A percentile compares a stretch with the other conserved stretches of the same genome.
Evolutionary conservation across 1,140 invertebrate genomes (phyloP).

Genomic region (Tetraneura akinire): DNA sequence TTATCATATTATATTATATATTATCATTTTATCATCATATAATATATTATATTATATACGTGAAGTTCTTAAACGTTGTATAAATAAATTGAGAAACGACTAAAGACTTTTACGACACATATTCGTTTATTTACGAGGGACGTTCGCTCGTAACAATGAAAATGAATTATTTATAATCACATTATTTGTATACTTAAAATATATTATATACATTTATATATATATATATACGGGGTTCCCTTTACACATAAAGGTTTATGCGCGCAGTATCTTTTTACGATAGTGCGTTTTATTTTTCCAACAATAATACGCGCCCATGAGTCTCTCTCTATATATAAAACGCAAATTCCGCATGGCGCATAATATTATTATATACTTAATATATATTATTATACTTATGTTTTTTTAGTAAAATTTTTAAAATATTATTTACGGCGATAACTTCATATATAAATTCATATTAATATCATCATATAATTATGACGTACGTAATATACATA

Average conservation of each 20-base stretch:
- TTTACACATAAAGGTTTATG: background rate
- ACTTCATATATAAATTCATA: no score
- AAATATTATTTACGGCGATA: no score
- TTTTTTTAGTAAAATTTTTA: no score
- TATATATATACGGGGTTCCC: no score
- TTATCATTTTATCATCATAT: background rate
- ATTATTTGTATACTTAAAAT: background rate
- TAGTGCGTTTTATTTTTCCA: conserved; percentile 11
- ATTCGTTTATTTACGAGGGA: conserved; percentile 11
- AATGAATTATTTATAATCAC: conserved; percentile 19
- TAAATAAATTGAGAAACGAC: background rate
- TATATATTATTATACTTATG: no score
- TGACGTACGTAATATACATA: no score
- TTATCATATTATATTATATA: background rate
- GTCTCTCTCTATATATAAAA: no score
- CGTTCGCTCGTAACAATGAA: background rate
- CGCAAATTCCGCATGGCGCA: no score
- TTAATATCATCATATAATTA: no score
- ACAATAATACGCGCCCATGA: background rate
- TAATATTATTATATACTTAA: no score
- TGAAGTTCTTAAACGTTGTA: background rate
- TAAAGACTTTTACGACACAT: background rate
- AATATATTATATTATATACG: background rate
- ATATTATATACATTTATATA: background rate
- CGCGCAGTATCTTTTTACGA: background rate